Conservation (phyloP, 2,113 vertebrate species). For the Orthonyx spaldingii region DNA sequence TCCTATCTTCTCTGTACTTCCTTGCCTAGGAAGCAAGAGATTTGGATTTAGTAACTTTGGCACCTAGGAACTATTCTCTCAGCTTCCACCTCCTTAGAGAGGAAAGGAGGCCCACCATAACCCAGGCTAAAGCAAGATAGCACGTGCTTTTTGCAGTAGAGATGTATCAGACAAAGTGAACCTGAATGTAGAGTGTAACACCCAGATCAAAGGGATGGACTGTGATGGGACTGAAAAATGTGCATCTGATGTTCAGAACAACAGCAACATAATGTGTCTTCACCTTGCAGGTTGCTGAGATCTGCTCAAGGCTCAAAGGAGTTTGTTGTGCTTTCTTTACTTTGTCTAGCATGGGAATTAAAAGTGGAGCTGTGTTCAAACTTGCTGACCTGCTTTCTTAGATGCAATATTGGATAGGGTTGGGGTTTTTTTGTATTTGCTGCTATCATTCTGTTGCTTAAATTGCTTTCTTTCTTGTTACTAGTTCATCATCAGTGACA, state of each 20-base stretch:
- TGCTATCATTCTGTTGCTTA: neutral
- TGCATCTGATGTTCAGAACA: neutral
- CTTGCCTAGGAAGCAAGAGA: neutral
- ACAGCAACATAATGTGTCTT: neutral
- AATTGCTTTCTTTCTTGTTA: neutral
- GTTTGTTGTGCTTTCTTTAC: neutral
- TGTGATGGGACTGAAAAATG: neutral
- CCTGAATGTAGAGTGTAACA: neutral
- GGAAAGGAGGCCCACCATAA: neutral
- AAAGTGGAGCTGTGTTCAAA: neutral
- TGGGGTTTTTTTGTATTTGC: neutral
- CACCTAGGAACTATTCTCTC: neutral
- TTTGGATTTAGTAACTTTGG: neutral
- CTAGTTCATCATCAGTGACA: neutral
- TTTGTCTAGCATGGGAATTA: neutral
- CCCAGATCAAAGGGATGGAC: neutral
- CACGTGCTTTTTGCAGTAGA: neutral
- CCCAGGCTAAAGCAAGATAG: neutral
- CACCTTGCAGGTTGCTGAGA: neutral
- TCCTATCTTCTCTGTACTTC: neutral
- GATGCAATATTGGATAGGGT: neutral
- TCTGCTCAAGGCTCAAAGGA: neutral
- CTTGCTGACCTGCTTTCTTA: neutral
- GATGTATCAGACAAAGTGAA: neutral
- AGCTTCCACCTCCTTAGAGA: neutral